These are phyloP conservation scores for Calephelis perditalis DNA, from an alignment of 2,888 invertebrate species.

Conservation along the genomic window DNA sequence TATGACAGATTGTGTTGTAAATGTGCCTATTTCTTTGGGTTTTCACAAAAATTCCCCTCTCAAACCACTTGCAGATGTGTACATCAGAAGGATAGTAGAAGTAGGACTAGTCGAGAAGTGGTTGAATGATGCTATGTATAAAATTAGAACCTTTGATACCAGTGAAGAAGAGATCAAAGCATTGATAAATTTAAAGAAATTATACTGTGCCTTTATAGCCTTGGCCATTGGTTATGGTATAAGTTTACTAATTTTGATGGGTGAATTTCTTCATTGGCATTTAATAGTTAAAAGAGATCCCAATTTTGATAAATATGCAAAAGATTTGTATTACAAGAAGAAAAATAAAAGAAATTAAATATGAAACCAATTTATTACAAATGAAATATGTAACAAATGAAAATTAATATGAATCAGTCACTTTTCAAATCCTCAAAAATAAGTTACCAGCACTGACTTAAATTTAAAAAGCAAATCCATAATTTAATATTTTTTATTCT, in stretches of 20 bases:
- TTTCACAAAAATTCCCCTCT: conserved; percentile 90
- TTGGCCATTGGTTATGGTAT: conserved; percentile 83
- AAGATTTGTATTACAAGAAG: conserved; percentile 71
- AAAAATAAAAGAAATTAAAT: conserved; percentile 56
- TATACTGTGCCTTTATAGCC: conserved; percentile 87
- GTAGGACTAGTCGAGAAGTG: conserved; percentile 88
- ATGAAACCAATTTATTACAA: conserved; percentile 28
- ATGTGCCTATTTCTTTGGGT: conserved; percentile 89
- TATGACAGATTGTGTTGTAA: conserved; percentile 88
- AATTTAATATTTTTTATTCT: too few relatives aligned
- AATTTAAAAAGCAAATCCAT: too few relatives aligned
- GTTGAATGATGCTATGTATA: conserved; percentile 85
- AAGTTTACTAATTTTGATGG: conserved; percentile 74
- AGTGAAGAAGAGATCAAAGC: conserved; percentile 83
- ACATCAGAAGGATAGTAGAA: conserved; percentile 83
- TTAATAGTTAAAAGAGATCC: conserved; percentile 82
- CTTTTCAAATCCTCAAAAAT: neutral
- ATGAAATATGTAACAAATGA: conserved; percentile 15
- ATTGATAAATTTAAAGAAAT: conserved; percentile 86
- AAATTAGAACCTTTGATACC: conserved; percentile 71
- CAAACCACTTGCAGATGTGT: conserved; percentile 82
- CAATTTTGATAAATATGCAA: conserved; percentile 83
- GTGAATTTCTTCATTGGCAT: conserved; percentile 83
- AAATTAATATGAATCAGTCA: conserved; percentile 7
- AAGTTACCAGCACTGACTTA: neutral